Percentiles rank a stretch among this genome's conserved stretches.
phyloP scores from a whole-genome alignment of 2,797 vertebrate species.

The Cygnus olor region DNA sequence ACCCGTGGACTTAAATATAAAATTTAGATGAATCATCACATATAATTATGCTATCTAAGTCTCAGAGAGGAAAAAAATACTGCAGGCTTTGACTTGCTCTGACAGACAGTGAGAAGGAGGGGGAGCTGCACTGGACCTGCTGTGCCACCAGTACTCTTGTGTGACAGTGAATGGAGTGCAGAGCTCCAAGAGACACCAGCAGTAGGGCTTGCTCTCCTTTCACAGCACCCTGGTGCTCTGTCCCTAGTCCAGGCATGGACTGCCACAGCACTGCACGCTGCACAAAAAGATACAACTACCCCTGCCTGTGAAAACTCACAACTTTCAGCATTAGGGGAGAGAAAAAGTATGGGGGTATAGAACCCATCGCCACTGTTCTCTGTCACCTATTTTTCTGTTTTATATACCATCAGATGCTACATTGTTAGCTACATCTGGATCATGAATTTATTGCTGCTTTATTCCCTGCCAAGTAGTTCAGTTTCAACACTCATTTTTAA shows the following conservation, averaged over 20 bases:
- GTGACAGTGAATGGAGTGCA: accelerated
- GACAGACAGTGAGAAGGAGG: neutral
- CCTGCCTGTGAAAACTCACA: neutral
- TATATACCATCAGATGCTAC: neutral
- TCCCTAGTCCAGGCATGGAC: neutral
- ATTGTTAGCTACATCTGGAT: neutral
- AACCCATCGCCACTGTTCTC: neutral
- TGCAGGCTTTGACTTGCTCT: neutral
- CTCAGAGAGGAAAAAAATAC: neutral
- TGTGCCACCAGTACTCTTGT: neutral
- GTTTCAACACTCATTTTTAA: neutral
- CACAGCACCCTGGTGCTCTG: neutral
- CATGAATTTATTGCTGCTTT: neutral
- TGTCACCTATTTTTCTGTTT: neutral
- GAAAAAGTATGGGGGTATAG: accelerated
- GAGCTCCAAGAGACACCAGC: neutral
- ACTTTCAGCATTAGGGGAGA: neutral
- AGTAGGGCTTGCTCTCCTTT: accelerated
- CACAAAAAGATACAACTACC: neutral
- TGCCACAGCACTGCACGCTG: neutral
- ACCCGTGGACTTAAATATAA: neutral
- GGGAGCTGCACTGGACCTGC: neutral
- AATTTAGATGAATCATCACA: neutral
- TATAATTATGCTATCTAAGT: neutral
- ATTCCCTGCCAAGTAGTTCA: neutral